These are phyloP conservation scores for Thunnus maccoyii DNA, from an alignment of 2,113 vertebrate species.

Conservation along the genomic window DNA sequence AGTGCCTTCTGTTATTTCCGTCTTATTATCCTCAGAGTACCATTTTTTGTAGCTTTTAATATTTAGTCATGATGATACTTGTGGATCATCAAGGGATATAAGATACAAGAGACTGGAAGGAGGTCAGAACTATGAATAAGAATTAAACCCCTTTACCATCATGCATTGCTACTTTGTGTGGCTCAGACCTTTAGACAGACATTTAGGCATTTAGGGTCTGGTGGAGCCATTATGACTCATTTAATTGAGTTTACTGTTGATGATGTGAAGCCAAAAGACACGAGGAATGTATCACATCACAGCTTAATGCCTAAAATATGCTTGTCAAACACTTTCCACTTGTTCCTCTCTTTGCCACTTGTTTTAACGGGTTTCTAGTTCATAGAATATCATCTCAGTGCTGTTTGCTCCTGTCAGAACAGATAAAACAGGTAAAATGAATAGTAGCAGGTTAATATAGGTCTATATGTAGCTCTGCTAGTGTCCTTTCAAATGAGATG, in stretches of 20 bases:
- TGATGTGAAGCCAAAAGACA: background rate
- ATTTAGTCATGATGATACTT: conserved; percentile 22
- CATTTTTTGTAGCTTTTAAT: conserved; percentile 28
- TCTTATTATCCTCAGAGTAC: conserved; percentile 8
- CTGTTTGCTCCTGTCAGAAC: background rate
- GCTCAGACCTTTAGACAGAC: too few species aligned
- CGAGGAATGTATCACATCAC: background rate
- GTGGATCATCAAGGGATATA: background rate
- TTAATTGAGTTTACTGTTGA: background rate
- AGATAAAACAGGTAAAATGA: background rate
- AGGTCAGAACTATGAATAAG: background rate
- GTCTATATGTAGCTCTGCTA: background rate
- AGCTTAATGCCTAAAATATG: background rate
- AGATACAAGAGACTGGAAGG: background rate
- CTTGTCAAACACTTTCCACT: background rate
- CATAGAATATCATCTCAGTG: background rate
- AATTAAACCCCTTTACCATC: background rate
- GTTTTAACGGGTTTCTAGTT: background rate
- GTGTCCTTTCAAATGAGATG: background rate
- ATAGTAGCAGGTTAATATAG: background rate
- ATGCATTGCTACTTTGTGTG: too few species aligned
- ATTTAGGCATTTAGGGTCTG: too few species aligned
- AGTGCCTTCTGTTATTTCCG: conserved; percentile 49
- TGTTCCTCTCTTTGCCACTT: background rate
- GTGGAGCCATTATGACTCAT: too few species aligned